Conservation (phyloP, 2,797 vertebrate genomes). For the Hippopotamyrus pictus region DNA sequence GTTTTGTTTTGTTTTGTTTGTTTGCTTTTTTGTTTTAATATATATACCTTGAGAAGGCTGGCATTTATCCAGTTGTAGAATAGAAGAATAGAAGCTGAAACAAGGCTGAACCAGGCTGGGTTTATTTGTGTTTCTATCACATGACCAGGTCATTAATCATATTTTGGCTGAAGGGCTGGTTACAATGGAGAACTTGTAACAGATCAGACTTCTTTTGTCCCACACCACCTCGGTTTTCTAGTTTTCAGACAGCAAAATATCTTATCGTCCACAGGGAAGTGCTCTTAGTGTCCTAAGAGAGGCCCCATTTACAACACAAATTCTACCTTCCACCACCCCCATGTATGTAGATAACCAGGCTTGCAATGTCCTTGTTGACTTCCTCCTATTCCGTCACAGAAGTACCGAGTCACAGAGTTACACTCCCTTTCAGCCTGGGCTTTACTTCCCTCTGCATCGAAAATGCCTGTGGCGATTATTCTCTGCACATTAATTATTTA, state of each 20-base stretch:
- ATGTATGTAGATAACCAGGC: neutral
- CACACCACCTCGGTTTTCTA: neutral
- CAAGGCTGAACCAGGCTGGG: neutral
- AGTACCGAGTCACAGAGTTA: neutral
- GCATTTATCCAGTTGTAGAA: neutral
- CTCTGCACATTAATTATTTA: neutral
- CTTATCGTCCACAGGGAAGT: slow-evolving; percentile 32
- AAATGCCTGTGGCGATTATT: neutral
- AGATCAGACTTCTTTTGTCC: neutral
- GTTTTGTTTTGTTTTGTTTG: neutral
- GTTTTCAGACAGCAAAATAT: slow-evolving; percentile 18
- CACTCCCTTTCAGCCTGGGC: neutral
- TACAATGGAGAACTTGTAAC: neutral
- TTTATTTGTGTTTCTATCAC: neutral
- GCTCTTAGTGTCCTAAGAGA: slow-evolving; percentile 7
- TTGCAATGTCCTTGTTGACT: neutral
- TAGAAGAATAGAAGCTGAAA: neutral
- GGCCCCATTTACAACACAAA: neutral
- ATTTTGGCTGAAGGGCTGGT: neutral
- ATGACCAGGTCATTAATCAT: neutral
- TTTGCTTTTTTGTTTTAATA: neutral
- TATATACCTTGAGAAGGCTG: neutral
- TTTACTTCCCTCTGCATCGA: neutral
- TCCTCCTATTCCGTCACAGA: neutral
- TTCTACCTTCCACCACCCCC: neutral